A percentile compares a stretch with the other conserved stretches of the same genome.
These are phyloP conservation scores for Galerucella calmariensis DNA, from an alignment of 2,888 invertebrate genomes.

Conservation along the genomic window DNA sequence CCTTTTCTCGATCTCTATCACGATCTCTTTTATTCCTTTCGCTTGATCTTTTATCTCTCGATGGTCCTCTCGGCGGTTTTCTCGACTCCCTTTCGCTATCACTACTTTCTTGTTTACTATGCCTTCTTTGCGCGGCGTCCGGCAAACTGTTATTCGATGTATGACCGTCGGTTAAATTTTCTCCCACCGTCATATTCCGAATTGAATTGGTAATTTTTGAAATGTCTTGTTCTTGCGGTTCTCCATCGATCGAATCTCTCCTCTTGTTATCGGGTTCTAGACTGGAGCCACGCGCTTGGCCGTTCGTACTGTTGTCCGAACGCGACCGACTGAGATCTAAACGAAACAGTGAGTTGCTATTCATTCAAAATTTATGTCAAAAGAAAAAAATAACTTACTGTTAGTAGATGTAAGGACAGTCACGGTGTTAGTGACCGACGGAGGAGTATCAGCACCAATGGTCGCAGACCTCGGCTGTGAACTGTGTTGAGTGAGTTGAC, in stretches of 20 bases:
- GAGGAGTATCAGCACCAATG: constrained; percentile 64
- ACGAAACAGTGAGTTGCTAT: background rate
- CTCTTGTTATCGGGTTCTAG: constrained; percentile 39
- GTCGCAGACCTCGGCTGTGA: constrained; percentile 61
- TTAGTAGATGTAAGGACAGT: constrained; percentile 20
- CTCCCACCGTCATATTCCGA: constrained; percentile 61
- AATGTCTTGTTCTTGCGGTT: constrained; percentile 52
- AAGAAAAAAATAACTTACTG: constrained; percentile 39
- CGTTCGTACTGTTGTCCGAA: constrained; percentile 19
- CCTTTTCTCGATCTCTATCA: constrained; percentile 46
- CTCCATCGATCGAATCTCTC: constrained; percentile 58
- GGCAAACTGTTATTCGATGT: constrained; percentile 47
- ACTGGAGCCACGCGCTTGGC: constrained; percentile 16
- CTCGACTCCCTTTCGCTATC: constrained; percentile 58
- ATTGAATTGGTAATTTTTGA: constrained; percentile 56
- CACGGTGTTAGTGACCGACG: constrained; percentile 44
- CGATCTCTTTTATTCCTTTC: constrained; percentile 45
- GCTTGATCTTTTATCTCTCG: constrained; percentile 44
- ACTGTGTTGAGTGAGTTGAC: constrained; percentile 44
- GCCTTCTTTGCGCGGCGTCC: constrained; percentile 46
- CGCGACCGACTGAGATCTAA: constrained; percentile 18
- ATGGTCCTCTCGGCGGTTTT: constrained; percentile 41
- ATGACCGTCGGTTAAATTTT: constrained; percentile 56
- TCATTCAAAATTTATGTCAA: background rate
- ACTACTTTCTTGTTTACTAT: constrained; percentile 58